Conservation (phyloP, 1,140 invertebrate genomes). For the Heliconius melpomene region DNA sequence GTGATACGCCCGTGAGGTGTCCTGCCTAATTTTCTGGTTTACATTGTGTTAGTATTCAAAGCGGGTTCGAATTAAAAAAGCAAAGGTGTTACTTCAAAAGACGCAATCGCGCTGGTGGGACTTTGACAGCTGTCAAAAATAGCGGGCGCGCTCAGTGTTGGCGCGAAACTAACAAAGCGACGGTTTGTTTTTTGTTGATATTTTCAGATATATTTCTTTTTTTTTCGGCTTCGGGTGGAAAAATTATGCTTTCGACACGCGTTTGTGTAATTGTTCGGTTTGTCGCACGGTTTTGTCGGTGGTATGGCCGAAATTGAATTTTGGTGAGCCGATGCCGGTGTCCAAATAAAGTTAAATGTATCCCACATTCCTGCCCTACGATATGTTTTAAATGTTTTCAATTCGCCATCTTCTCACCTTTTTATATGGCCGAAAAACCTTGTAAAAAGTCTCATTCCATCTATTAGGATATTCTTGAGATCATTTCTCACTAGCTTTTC, state of each 20-base stretch:
- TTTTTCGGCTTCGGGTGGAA: conserved; percentile 55
- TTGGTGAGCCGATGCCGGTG: conserved; percentile 62
- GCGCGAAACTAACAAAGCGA: conserved; percentile 71
- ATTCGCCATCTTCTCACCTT: neutral
- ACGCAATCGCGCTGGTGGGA: conserved; percentile 55
- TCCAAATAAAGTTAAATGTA: conserved; percentile 43
- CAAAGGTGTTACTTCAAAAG: conserved; percentile 63
- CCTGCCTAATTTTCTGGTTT: conserved; percentile 70
- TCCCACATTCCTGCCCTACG: neutral
- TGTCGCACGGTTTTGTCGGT: conserved; percentile 60
- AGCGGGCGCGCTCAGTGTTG: conserved; percentile 54
- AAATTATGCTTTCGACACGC: conserved; percentile 76
- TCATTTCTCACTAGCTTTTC: too few species aligned
- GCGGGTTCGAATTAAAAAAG: conserved; percentile 45
- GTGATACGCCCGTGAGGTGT: conserved; percentile 55
- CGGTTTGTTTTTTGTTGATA: conserved; percentile 50
- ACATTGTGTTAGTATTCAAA: conserved; percentile 69
- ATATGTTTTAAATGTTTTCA: conserved; percentile 10
- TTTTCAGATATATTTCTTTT: conserved; percentile 46
- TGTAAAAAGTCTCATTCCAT: neutral
- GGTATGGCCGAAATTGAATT: conserved; percentile 76
- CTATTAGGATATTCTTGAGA: neutral
- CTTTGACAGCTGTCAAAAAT: conserved; percentile 79
- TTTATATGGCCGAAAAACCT: neutral
- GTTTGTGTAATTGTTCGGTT: conserved; percentile 79